Conservation (phyloP, 2,888 invertebrate species). For the Eilema depressum region DNA sequence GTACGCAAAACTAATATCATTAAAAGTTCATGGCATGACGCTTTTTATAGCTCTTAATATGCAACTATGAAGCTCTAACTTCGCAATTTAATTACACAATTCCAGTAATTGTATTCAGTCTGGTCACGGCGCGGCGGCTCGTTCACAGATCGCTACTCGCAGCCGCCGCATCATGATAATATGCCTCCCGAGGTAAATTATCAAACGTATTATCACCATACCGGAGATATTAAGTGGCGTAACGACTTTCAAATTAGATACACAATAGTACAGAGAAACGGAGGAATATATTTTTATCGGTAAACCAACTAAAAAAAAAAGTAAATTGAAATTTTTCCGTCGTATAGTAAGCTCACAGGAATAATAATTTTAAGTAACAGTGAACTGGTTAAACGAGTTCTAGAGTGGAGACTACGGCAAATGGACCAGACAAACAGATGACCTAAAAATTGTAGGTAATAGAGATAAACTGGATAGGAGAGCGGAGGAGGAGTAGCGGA, state of each 20-base stretch:
- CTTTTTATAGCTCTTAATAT: conserved; percentile 67
- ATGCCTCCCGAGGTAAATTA: conserved; percentile 58
- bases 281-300: conserved; percentile 4
- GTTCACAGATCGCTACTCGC: conserved; percentile 58
- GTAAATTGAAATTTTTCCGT: too few relatives aligned
- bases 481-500: too few relatives aligned
- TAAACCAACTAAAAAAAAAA: not conserved
- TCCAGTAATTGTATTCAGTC: conserved; percentile 67
- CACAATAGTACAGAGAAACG: conserved; percentile 15
- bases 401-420: too few relatives aligned
- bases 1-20: conserved; percentile 58
- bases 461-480: too few relatives aligned
- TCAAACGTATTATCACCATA: conserved; percentile 54
- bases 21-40: conserved; percentile 63
- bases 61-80: conserved; percentile 68
- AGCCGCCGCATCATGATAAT: conserved; percentile 57
- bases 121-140: conserved; percentile 56
- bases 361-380: too few relatives aligned
- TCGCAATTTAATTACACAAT: conserved; percentile 73
- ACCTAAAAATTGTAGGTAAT: too few relatives aligned
- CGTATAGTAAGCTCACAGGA: too few relatives aligned
- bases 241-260: conserved; percentile 20
- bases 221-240: conserved; percentile 32
- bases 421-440: too few relatives aligned
- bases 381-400: too few relatives aligned